Evolutionary conservation across 2,113 vertebrate species (phyloP), one percentile per base, ranked within the genome.

Genomic region (Nyctibius bracteatus): DNA sequence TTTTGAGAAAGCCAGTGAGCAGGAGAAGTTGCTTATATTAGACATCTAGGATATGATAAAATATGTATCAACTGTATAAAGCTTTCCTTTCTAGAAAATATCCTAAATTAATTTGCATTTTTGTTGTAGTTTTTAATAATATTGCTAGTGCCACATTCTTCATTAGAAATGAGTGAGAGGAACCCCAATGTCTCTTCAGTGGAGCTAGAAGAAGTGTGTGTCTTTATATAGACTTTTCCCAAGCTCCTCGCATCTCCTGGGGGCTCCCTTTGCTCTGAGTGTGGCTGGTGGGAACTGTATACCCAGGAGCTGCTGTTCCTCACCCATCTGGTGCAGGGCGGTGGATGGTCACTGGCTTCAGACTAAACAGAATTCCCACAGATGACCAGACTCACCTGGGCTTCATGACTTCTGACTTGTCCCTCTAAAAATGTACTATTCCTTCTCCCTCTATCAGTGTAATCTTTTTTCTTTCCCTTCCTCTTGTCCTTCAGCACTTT

Each of bases 221-320:
- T 81, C 6, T 85, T 92, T 92, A 30, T 37, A 35, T 3, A 80
- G 41, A 8, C 27, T 68, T 66, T 46, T 78, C 57, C 12, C 25
- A 83, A 77, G 70, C 33, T 79, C 11, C 17, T 86, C 8, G 2
- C 28, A 4, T 28, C 41, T 79, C 35, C 30, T 74, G 39, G 30
- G 46, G 17, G 7, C 27, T 84, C 4, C 3, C 30, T 41, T 33
- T 78, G 35, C 51, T 59, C 27, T 12, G 30, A 41, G 35, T 10
- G 24, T 52, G 71, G 47, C 46, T 0, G 0, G 7, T 37, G 43
- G 47, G 46, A 70, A n/a, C 5, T 51, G n/a, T 28, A 0, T 22
- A 35, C 8, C 28, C 37, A n/a, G 6, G 24, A 62, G 2, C 27
- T 90, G 83, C 67, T 71, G 33, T 63, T 91, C 54, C 39, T 74